These are phyloP conservation scores for Lasioglossum lativentre DNA, from an alignment of 2,888 invertebrate genomes.

Conservation along the genomic window DNA sequence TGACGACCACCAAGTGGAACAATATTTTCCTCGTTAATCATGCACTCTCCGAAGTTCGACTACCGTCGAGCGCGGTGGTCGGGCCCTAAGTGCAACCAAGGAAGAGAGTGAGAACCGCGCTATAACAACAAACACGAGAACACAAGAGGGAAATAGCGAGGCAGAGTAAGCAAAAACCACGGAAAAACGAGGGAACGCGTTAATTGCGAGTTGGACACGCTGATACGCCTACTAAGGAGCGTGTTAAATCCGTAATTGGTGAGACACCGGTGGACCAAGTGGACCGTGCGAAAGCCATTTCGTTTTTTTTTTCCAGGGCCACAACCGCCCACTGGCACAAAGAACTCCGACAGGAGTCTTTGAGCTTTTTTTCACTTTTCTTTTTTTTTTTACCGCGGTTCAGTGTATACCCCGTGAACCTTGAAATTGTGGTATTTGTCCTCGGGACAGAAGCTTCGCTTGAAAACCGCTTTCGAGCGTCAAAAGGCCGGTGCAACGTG, in stretches of 20 bases:
- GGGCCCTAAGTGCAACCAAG: background rate
- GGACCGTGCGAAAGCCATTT: background rate
- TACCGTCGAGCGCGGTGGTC: background rate
- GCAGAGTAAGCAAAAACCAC: background rate
- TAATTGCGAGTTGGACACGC: slow-evolving; percentile 12
- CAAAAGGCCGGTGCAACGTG: background rate
- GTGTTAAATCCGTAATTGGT: slow-evolving; percentile 25
- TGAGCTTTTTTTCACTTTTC: too few relatives aligned
- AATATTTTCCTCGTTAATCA: background rate
- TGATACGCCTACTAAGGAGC: slow-evolving; percentile 8
- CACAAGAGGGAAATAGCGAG: background rate
- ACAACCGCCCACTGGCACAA: background rate
- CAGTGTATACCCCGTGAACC: background rate
- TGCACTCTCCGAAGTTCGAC: background rate
- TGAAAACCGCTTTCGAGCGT: background rate
- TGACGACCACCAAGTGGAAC: background rate
- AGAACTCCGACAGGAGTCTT: slow-evolving; percentile 1
- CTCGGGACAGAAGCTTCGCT: background rate
- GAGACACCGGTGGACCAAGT: background rate
- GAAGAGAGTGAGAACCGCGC: background rate
- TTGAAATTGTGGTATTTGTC: slow-evolving; percentile 5
- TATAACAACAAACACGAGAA: background rate
- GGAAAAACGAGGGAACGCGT: background rate
- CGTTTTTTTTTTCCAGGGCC: background rate
- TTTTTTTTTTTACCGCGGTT: background rate